Evolutionary conservation across 2,888 invertebrate genomes (phyloP).

Genomic region (Eurois occulta): DNA sequence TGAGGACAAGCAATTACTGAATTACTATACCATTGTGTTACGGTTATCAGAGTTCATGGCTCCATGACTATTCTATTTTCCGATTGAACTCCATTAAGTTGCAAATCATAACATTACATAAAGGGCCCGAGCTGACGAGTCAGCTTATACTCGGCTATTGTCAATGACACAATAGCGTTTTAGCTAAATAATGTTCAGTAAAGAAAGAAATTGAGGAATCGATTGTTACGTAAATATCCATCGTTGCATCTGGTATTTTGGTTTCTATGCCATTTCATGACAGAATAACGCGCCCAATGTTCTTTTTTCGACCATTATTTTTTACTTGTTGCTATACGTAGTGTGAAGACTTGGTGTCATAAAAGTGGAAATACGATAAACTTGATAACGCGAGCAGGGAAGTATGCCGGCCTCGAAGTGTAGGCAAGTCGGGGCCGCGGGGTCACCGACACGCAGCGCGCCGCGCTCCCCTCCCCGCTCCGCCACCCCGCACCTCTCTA

Average conservation of each 20-base stretch:
- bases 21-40: background rate
- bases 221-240: slow-evolving; percentile 10
- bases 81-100: slow-evolving; percentile 9
- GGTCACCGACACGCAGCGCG: slow-evolving; percentile 86
- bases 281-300: background rate
- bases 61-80: background rate
- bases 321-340: slow-evolving; percentile 26
- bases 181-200: slow-evolving; percentile 25
- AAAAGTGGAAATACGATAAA: slow-evolving; percentile 63
- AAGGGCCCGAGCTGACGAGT: slow-evolving; percentile 1
- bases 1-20: background rate
- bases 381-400: slow-evolving; percentile 74
- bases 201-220: slow-evolving; percentile 9
- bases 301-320: background rate
- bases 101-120: slow-evolving; percentile 29
- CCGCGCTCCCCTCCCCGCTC: slow-evolving; percentile 68
- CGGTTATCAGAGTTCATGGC: background rate
- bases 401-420: slow-evolving; percentile 77
- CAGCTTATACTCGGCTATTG: slow-evolving; percentile 9
- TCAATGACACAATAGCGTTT: slow-evolving; percentile 29
- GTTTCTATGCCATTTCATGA: background rate
- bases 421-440: slow-evolving; percentile 84
- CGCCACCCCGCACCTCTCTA: slow-evolving; percentile 67
- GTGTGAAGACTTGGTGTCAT: slow-evolving; percentile 31
- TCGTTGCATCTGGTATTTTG: background rate